These are phyloP conservation scores for Acleris laterana DNA, from an alignment of 2,888 invertebrate species.

Conservation along the genomic window DNA sequence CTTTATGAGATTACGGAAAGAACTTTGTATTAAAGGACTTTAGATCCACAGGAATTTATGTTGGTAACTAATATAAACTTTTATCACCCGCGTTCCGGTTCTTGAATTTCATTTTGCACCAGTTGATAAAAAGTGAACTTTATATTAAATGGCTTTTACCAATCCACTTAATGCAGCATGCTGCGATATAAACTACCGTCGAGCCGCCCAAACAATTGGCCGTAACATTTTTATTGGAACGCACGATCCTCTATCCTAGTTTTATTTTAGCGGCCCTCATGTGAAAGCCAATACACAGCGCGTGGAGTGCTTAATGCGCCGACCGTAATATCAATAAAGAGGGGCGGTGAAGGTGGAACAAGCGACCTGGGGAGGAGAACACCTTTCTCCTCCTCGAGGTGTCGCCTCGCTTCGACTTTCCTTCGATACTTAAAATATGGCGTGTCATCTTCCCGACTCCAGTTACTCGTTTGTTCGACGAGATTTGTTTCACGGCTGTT, in stretches of 20 bases:
- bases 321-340: slow-evolving; percentile 76
- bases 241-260: slow-evolving; percentile 55
- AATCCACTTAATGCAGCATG: slow-evolving; percentile 13
- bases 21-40: slow-evolving; percentile 9
- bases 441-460: slow-evolving; percentile 69
- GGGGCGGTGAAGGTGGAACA: slow-evolving; percentile 45
- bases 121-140: not conserved
- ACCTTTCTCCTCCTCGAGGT: slow-evolving; percentile 61
- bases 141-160: slow-evolving; percentile 7
- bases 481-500: slow-evolving; percentile 64
- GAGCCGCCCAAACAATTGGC: slow-evolving; percentile 38
- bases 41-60: not conserved
- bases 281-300: slow-evolving; percentile 69
- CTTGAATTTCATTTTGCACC: slow-evolving; percentile 3
- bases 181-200: slow-evolving; percentile 23
- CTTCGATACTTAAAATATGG: slow-evolving; percentile 78
- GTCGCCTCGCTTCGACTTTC: slow-evolving; percentile 66
- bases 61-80: slow-evolving; percentile 1
- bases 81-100: not conserved
- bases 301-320: slow-evolving; percentile 73
- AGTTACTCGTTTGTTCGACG: slow-evolving; percentile 69
- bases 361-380: slow-evolving; percentile 46
- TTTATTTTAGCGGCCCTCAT: slow-evolving; percentile 64
- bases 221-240: slow-evolving; percentile 49
- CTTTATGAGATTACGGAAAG: not conserved